Evolutionary conservation across 2,113 vertebrate genomes (phyloP).

Genomic region (Mobula birostris): DNA sequence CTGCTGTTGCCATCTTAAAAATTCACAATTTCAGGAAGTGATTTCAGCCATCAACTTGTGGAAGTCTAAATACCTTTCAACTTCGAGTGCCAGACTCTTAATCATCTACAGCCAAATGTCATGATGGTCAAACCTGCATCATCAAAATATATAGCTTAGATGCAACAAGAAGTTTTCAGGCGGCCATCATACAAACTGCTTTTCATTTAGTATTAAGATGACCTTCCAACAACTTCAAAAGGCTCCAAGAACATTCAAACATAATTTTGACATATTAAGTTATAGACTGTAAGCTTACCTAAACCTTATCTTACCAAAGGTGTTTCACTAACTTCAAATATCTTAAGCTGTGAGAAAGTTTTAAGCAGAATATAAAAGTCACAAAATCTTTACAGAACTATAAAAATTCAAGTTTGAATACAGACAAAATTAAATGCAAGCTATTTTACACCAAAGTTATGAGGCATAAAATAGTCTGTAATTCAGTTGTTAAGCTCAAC

Average conservation of each 20-base stretch:
- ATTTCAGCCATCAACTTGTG: conserved; percentile 16
- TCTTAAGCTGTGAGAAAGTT: no score
- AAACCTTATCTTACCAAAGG: neutral
- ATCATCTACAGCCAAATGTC: neutral
- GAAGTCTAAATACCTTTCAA: conserved; percentile 31
- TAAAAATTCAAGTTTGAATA: neutral
- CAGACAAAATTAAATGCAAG: neutral
- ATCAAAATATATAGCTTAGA: neutral
- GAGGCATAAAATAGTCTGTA: neutral
- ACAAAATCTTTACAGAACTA: neutral
- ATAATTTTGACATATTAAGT: no score
- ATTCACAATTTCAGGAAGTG: conserved; percentile 28
- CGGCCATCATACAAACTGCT: neutral
- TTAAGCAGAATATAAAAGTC: neutral
- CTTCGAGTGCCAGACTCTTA: neutral
- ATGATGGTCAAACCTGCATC: neutral
- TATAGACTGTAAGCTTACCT: neutral
- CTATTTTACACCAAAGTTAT: neutral
- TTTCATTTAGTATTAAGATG: neutral
- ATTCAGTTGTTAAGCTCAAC: no score
- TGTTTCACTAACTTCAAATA: neutral
- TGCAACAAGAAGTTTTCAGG: neutral
- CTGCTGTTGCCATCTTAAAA: conserved; percentile 24
- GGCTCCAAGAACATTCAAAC: neutral
- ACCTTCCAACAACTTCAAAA: neutral